A percentile compares a stretch with the other conserved stretches of the same genome.
phyloP scores from a whole-genome alignment of 2,888 invertebrate species.

The Anorthoa munda region DNA sequence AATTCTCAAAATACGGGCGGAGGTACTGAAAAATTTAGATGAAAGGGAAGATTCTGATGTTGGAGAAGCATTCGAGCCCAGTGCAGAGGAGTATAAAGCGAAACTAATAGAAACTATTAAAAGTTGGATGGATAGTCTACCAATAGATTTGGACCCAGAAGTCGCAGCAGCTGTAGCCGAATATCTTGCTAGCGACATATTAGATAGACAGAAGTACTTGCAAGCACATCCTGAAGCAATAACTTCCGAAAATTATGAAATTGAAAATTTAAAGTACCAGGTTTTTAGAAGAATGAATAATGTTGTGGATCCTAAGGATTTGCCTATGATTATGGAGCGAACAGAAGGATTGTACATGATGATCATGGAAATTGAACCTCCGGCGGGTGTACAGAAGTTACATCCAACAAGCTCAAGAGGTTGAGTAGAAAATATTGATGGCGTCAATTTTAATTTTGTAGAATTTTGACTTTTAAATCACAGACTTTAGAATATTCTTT shows the following conservation, averaged over 20 bases:
- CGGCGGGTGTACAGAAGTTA: neutral
- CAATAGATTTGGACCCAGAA: slow-evolving; percentile 55
- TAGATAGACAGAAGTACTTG: slow-evolving; percentile 77
- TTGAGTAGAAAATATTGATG: slow-evolving; percentile 10
- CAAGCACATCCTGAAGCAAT: slow-evolving; percentile 70
- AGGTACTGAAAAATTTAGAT: neutral
- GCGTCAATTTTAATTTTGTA: neutral
- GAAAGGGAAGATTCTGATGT: neutral
- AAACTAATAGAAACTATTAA: slow-evolving; percentile 12
- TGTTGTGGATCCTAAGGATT: slow-evolving; percentile 58
- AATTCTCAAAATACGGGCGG: neutral
- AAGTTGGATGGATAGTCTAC: slow-evolving; percentile 61
- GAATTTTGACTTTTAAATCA: neutral
- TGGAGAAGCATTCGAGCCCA: neutral
- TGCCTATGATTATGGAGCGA: slow-evolving; percentile 60
- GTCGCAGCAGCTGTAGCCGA: slow-evolving; percentile 61
- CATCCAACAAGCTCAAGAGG: neutral
- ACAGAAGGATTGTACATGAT: slow-evolving; percentile 64
- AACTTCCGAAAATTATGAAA: slow-evolving; percentile 68
- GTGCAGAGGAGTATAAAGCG: neutral
- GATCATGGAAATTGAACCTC: slow-evolving; percentile 9
- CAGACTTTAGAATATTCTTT: neutral
- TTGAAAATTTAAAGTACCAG: slow-evolving; percentile 78
- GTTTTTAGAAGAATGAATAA: slow-evolving; percentile 73
- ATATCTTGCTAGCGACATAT: slow-evolving; percentile 72